Evolutionary conservation across 2,797 vertebrate genomes (phyloP).

Genomic region (Anas flavirostris): DNA sequence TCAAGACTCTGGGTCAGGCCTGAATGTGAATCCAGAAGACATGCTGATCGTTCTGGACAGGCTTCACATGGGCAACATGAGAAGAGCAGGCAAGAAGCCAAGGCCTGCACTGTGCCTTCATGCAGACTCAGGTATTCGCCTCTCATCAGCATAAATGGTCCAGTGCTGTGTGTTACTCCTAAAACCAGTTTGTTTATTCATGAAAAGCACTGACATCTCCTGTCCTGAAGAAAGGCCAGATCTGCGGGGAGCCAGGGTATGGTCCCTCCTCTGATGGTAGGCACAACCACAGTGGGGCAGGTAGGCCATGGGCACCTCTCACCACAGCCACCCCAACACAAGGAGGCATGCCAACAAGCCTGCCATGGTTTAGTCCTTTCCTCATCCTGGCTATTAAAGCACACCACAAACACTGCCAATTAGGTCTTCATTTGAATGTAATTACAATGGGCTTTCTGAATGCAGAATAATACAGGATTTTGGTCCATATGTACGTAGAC

Average conservation of each 20-base stretch:
- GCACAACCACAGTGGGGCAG: accelerated
- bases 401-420: not conserved
- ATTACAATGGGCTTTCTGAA: not conserved
- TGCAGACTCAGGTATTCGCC: not conserved
- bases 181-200: not conserved
- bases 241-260: not conserved
- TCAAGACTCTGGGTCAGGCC: not conserved
- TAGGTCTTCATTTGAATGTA: not conserved
- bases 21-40: slow-evolving; percentile 15
- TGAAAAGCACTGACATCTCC: not conserved
- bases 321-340: not conserved
- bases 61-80: not conserved
- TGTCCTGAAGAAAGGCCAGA: not conserved
- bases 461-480: not conserved
- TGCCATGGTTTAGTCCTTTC: not conserved
- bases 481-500: not conserved
- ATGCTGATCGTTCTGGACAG: not conserved
- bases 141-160: accelerated
- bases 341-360: not conserved
- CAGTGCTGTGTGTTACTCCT: not conserved
- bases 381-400: not conserved
- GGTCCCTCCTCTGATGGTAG: not conserved
- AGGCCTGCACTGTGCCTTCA: not conserved
- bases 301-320: not conserved
- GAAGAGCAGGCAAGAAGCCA: not conserved